Conservation (phyloP, 2,797 vertebrate genomes). For the Molossus molossus region DNA sequence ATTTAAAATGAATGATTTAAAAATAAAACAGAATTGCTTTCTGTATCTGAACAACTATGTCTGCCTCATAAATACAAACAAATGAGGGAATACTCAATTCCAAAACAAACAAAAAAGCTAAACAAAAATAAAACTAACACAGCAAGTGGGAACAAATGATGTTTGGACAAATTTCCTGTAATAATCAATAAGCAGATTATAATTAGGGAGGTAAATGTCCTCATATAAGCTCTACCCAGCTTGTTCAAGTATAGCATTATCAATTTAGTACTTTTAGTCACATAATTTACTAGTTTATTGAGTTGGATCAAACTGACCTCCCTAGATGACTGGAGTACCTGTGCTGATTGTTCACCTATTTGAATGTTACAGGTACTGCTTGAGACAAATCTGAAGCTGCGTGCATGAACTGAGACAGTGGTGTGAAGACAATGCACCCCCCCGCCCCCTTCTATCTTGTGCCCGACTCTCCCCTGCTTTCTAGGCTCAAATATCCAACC, state of each 20-base stretch:
- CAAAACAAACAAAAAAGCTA: neutral
- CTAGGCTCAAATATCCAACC: neutral
- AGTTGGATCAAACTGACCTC: neutral
- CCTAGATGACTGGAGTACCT: constrained; percentile 31
- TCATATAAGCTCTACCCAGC: neutral
- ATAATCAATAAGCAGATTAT: constrained; percentile 49
- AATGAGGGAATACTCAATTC: neutral
- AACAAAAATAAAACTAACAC: constrained; percentile 27
- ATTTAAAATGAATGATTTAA: constrained; percentile 21
- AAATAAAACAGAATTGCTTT: constrained; percentile 36
- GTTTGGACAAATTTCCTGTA: neutral
- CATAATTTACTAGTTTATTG: neutral
- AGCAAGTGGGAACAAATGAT: neutral
- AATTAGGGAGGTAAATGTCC: neutral
- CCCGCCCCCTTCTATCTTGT: neutral
- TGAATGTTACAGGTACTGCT: neutral
- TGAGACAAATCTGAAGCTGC: neutral
- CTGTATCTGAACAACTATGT: neutral
- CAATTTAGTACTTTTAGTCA: neutral
- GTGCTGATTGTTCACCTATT: neutral
- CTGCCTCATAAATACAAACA: constrained; percentile 35
- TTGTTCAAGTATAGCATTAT: neutral
- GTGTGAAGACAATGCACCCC: neutral
- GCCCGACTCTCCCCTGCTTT: neutral
- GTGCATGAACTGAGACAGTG: neutral